phyloP scores from a whole-genome alignment of 92 coral and sea anemone genomes.

The Heteractis magnifica region DNA sequence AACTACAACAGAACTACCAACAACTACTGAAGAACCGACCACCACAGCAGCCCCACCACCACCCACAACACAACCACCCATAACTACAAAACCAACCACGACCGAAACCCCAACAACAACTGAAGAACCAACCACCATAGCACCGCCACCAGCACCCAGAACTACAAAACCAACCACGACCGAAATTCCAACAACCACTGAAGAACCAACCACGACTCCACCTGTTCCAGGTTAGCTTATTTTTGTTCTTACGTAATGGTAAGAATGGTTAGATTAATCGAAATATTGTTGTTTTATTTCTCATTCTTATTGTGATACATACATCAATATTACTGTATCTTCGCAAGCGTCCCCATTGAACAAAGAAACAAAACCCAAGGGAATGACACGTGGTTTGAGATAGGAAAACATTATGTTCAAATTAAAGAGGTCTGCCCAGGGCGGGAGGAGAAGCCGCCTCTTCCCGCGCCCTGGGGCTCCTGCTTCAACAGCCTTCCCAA shows the following conservation, averaged over 20 bases:
- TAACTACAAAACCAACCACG: conserved; percentile 2
- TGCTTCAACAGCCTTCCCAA: no score
- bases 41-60: not conserved
- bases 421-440: no score
- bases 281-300: not conserved
- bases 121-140: not conserved
- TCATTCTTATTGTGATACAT: not conserved
- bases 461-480: no score
- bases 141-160: not conserved
- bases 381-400: no score
- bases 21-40: conserved; percentile 2
- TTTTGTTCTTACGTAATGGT: not conserved
- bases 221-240: conserved; percentile 21
- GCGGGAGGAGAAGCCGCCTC: no score
- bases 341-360: not conserved
- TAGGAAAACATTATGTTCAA: no score
- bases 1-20: not conserved
- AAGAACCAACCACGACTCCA: not conserved
- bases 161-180: conserved; percentile 7
- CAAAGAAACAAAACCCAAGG: not conserved
- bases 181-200: not conserved
- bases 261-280: not conserved
- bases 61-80: not conserved
- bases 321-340: not conserved
- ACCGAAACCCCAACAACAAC: not conserved